Evolutionary conservation across 2,888 invertebrate species (phyloP), one percentile per base, ranked within the genome.

Genomic region (Apoderus coryli): DNA sequence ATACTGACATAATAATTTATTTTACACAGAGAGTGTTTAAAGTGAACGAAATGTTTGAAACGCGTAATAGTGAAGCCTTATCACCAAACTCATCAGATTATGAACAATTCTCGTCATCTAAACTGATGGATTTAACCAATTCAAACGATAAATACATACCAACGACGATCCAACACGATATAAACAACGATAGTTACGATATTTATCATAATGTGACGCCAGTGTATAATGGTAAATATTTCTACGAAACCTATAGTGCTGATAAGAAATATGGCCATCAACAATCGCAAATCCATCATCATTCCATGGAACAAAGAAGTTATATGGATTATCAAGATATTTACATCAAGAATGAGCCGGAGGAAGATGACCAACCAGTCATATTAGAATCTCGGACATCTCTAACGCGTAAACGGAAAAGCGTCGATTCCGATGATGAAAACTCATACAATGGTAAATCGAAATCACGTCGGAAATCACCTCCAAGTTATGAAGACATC

Each of bases 401-500:
- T 25, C 38, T 39, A 31, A 45, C 48, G 1, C 38, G 57, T 10
- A 57, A 57, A 38, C 42, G 57, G 6, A 57, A 58, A 39, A 42
- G 44, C 22, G 31, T 44, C 13, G 49, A 49, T 10, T 54, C 55
- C 3, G 57, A 57, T 39, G 58, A 58, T 25, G 58, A 57, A 38
- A 58, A 57, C 38, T 52, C 52, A 7, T 52, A 50, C 31, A 45
- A 40, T 19, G 43, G 44, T n/a, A 55, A 51, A 33, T 31, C 41
- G 4, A 69, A 69, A 46, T 54, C 62, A 3, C 59, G 75, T 4
- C 56, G 74, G 37, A 76, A 72, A 53, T 64, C 69, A 37, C 63
- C 71, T 1, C 75, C 74, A 41, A 72, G 69, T 4, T 71, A 64
- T 52, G 84, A 82, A 45, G 86, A 86, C 43, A 67, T 84, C 43